phyloP scores from a whole-genome alignment of 1,140 invertebrate genomes.

The Stegodyphus mimosarum region DNA sequence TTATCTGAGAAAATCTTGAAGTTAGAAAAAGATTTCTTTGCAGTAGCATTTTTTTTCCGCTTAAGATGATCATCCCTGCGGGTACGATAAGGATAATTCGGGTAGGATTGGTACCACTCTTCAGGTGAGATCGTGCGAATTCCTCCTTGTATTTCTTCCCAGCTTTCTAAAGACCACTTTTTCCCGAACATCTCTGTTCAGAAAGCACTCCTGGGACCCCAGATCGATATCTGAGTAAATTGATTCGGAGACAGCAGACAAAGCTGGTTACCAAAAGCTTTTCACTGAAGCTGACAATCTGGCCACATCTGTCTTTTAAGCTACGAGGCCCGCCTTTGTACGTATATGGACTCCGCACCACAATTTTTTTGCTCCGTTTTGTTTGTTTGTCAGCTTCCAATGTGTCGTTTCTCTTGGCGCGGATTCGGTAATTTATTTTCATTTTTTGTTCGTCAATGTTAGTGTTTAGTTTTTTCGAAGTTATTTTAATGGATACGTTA shows the following conservation, averaged over 20 bases:
- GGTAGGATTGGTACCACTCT: no score
- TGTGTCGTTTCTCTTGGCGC: background rate
- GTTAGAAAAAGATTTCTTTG: no score
- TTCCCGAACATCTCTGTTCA: background rate
- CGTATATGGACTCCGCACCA: background rate
- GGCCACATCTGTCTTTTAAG: slow-evolving; percentile 56
- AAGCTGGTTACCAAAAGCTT: slow-evolving; percentile 57
- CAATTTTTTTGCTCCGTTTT: background rate
- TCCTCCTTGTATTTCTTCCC: background rate
- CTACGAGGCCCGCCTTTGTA: slow-evolving; percentile 8
- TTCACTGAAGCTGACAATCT: slow-evolving; percentile 56
- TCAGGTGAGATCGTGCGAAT: no score
- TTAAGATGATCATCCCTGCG: no score
- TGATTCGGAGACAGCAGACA: slow-evolving; percentile 52
- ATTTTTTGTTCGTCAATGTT: background rate
- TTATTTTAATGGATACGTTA: background rate
- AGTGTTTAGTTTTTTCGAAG: background rate
- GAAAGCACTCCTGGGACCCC: background rate
- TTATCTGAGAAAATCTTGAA: no score
- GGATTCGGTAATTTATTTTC: background rate
- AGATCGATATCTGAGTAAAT: slow-evolving; percentile 57
- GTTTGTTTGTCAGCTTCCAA: background rate
- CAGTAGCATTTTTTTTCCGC: no score
- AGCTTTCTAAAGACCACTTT: slow-evolving; percentile 21
- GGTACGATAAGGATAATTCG: no score